Conservation (phyloP, 2,797 vertebrate species). For the Lepilemur ruficaudatus region DNA sequence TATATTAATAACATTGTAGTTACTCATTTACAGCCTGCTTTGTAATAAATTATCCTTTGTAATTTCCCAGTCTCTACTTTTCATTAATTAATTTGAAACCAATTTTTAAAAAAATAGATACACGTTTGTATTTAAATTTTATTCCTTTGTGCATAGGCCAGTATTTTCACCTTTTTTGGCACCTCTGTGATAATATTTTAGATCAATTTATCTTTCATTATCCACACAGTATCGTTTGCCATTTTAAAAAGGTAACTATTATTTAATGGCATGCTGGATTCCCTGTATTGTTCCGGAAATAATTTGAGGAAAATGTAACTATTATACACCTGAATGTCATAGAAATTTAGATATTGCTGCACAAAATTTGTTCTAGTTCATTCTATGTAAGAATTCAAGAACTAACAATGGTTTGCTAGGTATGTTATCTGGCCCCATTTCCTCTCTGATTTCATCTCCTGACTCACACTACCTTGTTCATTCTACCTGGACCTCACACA, state of each 20-base stretch:
- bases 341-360: not conserved
- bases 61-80: not conserved
- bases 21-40: not conserved
- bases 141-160: not conserved
- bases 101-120: not conserved
- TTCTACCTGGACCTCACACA: not conserved
- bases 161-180: not conserved
- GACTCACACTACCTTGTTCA: not conserved
- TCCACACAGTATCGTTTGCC: not conserved
- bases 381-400: not conserved
- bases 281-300: not conserved
- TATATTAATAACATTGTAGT: not conserved
- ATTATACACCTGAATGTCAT: not conserved
- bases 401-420: not conserved
- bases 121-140: not conserved
- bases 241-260: not conserved
- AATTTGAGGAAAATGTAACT: not conserved
- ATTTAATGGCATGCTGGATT: not conserved
- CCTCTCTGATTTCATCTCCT: not conserved
- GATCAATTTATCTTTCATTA: not conserved
- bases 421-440: fast-evolving
- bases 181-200: not conserved
- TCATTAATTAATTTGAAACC: not conserved
- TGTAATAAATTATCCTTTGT: not conserved
- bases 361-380: not conserved